A percentile compares a stretch with the other conserved stretches of the same genome.
Evolutionary conservation across 2,113 vertebrate species (phyloP).

Genomic region (Myiozetetes cayanensis): DNA sequence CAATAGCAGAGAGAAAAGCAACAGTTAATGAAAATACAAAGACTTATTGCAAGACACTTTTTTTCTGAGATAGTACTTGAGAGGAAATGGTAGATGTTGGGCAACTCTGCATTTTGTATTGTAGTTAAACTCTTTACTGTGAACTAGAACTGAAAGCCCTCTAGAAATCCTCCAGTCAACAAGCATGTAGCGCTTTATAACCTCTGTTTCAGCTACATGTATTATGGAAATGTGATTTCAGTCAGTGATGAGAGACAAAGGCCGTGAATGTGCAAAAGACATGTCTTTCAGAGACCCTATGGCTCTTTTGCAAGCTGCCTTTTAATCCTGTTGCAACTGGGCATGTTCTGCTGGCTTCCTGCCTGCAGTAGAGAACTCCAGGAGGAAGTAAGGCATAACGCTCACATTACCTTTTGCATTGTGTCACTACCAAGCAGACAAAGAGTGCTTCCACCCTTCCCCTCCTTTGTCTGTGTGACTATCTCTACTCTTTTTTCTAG

Average conservation of each 20-base stretch:
- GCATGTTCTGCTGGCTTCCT: neutral
- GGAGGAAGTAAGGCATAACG: neutral
- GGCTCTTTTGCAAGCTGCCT: neutral
- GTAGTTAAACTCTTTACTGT: neutral
- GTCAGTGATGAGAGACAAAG: neutral
- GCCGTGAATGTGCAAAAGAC: neutral
- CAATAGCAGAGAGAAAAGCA: neutral
- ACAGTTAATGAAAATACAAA: neutral
- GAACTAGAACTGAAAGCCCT: neutral
- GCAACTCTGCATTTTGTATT: neutral
- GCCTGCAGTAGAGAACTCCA: neutral
- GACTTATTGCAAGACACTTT: neutral
- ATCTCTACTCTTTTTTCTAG: neutral
- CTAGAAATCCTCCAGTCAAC: neutral
- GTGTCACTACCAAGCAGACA: neutral
- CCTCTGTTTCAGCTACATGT: neutral
- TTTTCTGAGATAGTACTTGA: neutral
- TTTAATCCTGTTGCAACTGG: neutral
- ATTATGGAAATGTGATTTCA: neutral
- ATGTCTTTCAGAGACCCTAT: neutral
- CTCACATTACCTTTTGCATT: fast-evolving
- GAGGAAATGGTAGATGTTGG: neutral
- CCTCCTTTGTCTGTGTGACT: neutral
- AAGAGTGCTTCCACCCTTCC: neutral
- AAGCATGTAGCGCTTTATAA: neutral